phyloP scores from a whole-genome alignment of 1,140 invertebrate genomes.

The Matsumurasca onukii region DNA sequence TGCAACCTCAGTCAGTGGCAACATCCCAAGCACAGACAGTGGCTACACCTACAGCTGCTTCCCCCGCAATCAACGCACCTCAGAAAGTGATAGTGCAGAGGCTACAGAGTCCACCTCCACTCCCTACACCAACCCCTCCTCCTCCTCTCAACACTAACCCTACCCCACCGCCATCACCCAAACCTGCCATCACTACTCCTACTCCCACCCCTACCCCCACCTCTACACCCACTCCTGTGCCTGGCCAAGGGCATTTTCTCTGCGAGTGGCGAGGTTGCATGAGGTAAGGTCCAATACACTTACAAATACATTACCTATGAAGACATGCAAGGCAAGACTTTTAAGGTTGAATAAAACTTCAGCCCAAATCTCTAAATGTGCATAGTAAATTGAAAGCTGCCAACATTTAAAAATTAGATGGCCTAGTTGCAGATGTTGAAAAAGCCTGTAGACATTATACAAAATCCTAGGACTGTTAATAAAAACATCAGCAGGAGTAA shows the following conservation, averaged over 20 bases:
- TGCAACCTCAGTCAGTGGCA: conserved; percentile 58
- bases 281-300: conserved; percentile 59
- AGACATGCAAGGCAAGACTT: no score
- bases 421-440: no score
- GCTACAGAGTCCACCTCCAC: conserved; percentile 35
- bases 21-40: conserved; percentile 41
- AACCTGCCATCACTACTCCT: conserved; percentile 44
- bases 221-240: conserved; percentile 6
- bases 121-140: conserved; percentile 6
- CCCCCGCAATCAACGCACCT: conserved; percentile 40
- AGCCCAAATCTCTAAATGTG: no score
- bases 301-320: no score
- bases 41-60: conserved; percentile 19
- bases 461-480: no score
- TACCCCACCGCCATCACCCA: conserved; percentile 24
- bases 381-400: no score
- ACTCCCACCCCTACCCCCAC: conserved; percentile 44
- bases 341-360: no score
- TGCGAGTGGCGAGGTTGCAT: conserved; percentile 93
- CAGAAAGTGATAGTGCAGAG: conserved; percentile 63
- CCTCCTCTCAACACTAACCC: conserved; percentile 8
- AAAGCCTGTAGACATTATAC: no score
- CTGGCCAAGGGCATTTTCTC: conserved; percentile 56
- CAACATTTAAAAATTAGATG: no score
- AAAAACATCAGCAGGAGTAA: no score